Conservation (phyloP, 2,888 invertebrate genomes). For the Cephus pulcher region DNA sequence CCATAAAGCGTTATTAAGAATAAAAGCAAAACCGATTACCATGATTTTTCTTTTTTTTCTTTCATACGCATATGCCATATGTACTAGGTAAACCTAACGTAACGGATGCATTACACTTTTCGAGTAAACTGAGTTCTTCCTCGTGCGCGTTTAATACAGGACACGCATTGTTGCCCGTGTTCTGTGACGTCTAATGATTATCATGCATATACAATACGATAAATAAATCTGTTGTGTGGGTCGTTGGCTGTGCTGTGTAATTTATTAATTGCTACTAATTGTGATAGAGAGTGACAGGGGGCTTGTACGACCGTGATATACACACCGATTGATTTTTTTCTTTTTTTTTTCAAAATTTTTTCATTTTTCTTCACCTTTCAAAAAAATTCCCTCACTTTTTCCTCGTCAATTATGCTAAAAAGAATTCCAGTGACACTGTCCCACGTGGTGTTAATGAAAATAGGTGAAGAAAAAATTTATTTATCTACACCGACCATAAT, state of each 20-base stretch:
- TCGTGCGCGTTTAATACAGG: not conserved
- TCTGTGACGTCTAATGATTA: not conserved
- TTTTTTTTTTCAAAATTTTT: not conserved
- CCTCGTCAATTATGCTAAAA: not conserved
- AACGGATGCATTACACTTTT: not conserved
- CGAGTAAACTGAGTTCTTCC: not conserved
- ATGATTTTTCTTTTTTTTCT: not conserved
- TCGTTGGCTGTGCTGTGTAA: slow-evolving; percentile 29
- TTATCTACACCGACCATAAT: not conserved
- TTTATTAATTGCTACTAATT: slow-evolving; percentile 23
- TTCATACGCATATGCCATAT: not conserved
- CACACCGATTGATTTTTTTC: not conserved
- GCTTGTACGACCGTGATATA: not conserved
- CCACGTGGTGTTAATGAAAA: not conserved
- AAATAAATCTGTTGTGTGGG: slow-evolving; percentile 17
- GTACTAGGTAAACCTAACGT: not conserved
- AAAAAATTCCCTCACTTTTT: not conserved
- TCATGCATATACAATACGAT: not conserved
- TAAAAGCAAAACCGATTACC: not conserved
- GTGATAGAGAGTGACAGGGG: not conserved
- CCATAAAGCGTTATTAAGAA: not conserved
- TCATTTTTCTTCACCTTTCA: not conserved
- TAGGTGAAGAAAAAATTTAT: not conserved
- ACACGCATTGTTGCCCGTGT: not conserved
- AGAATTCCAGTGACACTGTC: not conserved